Evolutionary conservation across 1,140 invertebrate genomes (phyloP), one percentile per base, ranked within the genome.

Genomic region (Camponotus pennsylvanicus): DNA sequence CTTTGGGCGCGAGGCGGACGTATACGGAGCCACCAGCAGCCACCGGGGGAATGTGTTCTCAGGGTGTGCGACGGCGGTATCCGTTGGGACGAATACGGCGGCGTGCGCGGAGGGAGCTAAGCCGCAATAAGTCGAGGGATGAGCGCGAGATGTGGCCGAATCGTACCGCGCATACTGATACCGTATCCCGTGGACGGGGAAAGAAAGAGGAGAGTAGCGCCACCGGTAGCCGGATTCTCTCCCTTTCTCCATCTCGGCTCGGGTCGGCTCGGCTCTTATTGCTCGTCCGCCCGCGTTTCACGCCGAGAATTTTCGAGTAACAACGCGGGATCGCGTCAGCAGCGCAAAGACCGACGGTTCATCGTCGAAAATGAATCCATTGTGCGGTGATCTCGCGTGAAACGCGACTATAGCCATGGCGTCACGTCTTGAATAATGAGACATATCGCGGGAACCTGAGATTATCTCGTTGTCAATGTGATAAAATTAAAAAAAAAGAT

Each of bases 91-190:
- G 89, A 89, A 89, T 88, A 91, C 88, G 89, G 79, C 79, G 78
- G 79, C 79, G 82, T 86, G 91, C 91, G 85, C 75, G 86, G 90
- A 90, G 91, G 78, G 90, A 93, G 93, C 91, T 95, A 95, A 95
- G 94, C 94, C 94, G 94, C 94, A 95, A 95, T 95, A 95, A 95
- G 94, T 95, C 93, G 93, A 94, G 94, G 94, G 94, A 94, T 94
- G 93, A 95, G 94, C 93, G 92, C 92, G 94, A 95, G 93, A 95
- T 94, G 94, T 94, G 94, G 94, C 92, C 93, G 94, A 95, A 94
- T 94, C 94, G 94, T 94, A 94, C 89, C 93, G 94, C 93, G 94
- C 94, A 95, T 95, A 95, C 94, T 95, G 94, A 95, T 95, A 95
- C 92, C 93, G 86, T 91, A 93, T 92, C 87, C 91, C 85, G 76